Base-by-base conservation (phyloP, 2,797 vertebrate species). In the Poeciliopsis presidionis region DNA sequence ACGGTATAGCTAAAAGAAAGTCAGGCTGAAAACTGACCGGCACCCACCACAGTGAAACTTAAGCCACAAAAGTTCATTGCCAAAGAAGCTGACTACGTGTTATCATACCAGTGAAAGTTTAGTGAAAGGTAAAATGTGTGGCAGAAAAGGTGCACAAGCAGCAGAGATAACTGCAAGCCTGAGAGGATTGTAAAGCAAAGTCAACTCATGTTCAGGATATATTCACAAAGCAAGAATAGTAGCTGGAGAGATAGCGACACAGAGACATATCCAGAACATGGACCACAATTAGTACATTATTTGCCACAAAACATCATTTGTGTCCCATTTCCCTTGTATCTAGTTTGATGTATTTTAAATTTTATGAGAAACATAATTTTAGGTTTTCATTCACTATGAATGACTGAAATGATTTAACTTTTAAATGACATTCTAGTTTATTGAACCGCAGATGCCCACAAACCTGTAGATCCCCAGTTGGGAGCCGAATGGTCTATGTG, bases 401-500 rank as follows among this genome's bases (percentile, higher is more conserved):
- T n/a, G 22, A 43, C 4, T 43, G n/a, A 20, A 39, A 65, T 36
- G 18, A 41, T 39, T 67, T 5, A 20, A 41, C 8, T 67, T 69
- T 69, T n/a, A 5, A 25, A 25, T n/a, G 2, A 43, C 43, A 69
- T n/a, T 39, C 9, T 67, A 67, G 20, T 41, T 67, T 43, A 69
- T 28, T 69, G 39, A n/a, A 12, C 39, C 14, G 41, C 25, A 69
- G 65, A 25, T 43, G 39, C 12, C 22, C 69, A 45, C 36, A 36
- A 46, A 51, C 71, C 22, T 39, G 6, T 8, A 70, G 33, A 61
- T 57, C 55, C 72, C 57, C 70, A 59, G 20, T 36, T 28, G 30
- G 75, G 69, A 75, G 39, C 67, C 70, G 22, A 74, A 61, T 57
- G 72, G 30, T 47, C 28, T 67, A 8, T 18, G 6, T 20, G 25